Percentiles rank a stretch among this genome's conserved stretches.
These are phyloP conservation scores for Beaufortia kweichowensis DNA, from an alignment of 2,113 vertebrate species.

Conservation along the genomic window DNA sequence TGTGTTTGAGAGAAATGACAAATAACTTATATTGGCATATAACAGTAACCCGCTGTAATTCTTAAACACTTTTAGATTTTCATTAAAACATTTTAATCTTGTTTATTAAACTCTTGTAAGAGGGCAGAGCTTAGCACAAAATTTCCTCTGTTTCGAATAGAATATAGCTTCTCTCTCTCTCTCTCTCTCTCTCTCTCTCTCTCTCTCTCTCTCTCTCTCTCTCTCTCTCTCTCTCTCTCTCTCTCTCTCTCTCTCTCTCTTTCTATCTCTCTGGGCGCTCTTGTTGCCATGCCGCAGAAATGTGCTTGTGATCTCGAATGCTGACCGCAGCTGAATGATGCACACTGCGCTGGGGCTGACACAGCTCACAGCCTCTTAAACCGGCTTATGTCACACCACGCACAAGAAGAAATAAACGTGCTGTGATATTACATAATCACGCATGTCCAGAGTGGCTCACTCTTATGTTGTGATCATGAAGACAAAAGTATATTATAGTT, in stretches of 20 bases:
- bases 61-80: too few species aligned
- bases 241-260: neutral
- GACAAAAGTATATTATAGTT: slow-evolving; percentile 1
- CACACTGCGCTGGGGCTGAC: slow-evolving; percentile 25
- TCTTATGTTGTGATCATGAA: slow-evolving; percentile 25
- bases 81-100: too few species aligned
- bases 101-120: too few species aligned
- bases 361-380: slow-evolving; percentile 44
- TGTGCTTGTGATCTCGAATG: slow-evolving; percentile 27
- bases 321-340: slow-evolving; percentile 39
- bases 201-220: too few species aligned
- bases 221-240: neutral
- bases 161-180: too few species aligned
- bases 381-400: slow-evolving; percentile 27
- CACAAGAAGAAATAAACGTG: slow-evolving; percentile 26
- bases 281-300: slow-evolving; percentile 19
- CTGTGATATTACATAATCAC: slow-evolving; percentile 31
- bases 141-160: too few species aligned
- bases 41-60: too few species aligned
- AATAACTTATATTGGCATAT: too few species aligned
- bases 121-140: too few species aligned
- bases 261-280: neutral
- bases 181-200: too few species aligned
- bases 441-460: neutral
- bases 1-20: too few species aligned